A percentile compares a stretch with the other conserved stretches of the same genome.
phyloP scores from a whole-genome alignment of 2,888 invertebrate species.

The Rhyacophila evoluta region DNA sequence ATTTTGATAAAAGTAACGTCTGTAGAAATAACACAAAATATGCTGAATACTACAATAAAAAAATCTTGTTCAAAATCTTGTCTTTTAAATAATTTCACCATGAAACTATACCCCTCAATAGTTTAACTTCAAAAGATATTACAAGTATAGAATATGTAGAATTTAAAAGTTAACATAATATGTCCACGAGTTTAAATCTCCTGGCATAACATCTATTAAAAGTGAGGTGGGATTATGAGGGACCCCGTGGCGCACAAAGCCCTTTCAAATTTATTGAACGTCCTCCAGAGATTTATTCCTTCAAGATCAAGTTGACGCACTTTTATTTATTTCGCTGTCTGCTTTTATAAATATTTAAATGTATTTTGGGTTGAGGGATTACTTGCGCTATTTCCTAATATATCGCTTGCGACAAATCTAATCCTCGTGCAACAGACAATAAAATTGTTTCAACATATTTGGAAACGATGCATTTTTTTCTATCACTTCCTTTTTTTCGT shows the following conservation, averaged over 20 bases:
- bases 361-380: constrained; percentile 52
- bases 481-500: too few species aligned
- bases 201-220: constrained; percentile 33
- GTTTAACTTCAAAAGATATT: too few species aligned
- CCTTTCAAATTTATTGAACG: constrained; percentile 44
- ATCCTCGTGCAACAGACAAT: constrained; percentile 30
- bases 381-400: constrained; percentile 36
- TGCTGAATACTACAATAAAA: too few species aligned
- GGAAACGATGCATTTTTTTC: not conserved
- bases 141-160: too few species aligned
- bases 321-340: constrained; percentile 48
- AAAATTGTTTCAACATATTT: not conserved
- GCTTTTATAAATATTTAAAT: constrained; percentile 52
- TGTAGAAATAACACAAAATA: too few species aligned
- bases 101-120: too few species aligned
- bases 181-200: constrained; percentile 6
- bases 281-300: constrained; percentile 42
- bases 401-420: constrained; percentile 25
- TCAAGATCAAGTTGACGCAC: constrained; percentile 38
- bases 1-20: too few species aligned
- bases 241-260: constrained; percentile 26
- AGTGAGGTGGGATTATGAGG: constrained; percentile 34
- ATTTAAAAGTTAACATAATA: too few species aligned
- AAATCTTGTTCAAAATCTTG: too few species aligned
- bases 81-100: too few species aligned